Evolutionary conservation across 2,888 invertebrate species (phyloP), one percentile per base, ranked within the genome.

Genomic region (Atherix ibis): DNA sequence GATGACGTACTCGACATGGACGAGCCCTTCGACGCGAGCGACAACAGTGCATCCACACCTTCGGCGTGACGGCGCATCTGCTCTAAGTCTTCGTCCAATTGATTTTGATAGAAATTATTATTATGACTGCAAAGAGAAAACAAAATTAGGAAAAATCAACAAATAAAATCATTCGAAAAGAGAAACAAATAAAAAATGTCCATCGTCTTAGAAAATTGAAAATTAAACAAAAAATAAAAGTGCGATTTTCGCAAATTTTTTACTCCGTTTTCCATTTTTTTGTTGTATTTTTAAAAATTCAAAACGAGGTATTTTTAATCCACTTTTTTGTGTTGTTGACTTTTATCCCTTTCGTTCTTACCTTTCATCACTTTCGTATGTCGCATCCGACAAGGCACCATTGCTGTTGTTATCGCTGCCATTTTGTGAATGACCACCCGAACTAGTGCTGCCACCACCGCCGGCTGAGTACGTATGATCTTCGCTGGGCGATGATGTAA

Each of bases 381-480:
- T 68, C 43, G 68, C 70, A 53, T 70, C 70, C 12, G 64, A 65
- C 35, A 64, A 66, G 37, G 57, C 58, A 41, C 62, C 58, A 45
- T 58, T 62, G 43, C 58, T 61, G 43, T 58, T 58, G 41, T 52
- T 54, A 40, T 54, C 56, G 40, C 46, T 50, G 25, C 37, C 44
- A 34, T 44, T 48, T 34, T 45, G 46, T 16, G 42, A 39, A 32
- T 41, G 40, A 13, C 32, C 32, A 14, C 30, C 38, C 25, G 32
- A 29, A 27, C 9, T 37, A 35, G 48, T 46, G 29, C 41, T 38
- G 40, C 49, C 51, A 18, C 50, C 48, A 40, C 56, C 66, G 19
- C 67, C 67, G 40, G 74, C 74, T 49, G 85, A 87, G 64, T 91
- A 92, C 34, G 88, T 88, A 62, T 92, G 91, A 67, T 92, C 92